phyloP scores from a whole-genome alignment of 2,113 vertebrate species.

The Cacatua alba region DNA sequence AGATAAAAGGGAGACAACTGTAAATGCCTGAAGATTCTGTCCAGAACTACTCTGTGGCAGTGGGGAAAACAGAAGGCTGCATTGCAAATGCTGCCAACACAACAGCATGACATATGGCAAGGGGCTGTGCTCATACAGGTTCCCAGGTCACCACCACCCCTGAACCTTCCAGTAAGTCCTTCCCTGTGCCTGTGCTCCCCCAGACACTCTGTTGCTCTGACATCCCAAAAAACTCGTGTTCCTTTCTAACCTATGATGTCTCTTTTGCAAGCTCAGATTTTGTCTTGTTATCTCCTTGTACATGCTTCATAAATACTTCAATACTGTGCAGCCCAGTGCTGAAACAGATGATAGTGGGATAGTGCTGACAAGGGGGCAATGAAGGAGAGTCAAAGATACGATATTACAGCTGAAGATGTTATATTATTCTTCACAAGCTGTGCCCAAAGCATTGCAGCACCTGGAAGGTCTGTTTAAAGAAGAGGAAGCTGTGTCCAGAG shows the following conservation, averaged over 20 bases:
- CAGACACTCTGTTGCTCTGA: background rate
- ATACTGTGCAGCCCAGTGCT: background rate
- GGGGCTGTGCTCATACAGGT: background rate
- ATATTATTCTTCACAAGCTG: background rate
- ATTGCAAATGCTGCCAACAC: background rate
- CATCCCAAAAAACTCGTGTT: background rate
- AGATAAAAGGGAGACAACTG: background rate
- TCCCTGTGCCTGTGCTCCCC: background rate
- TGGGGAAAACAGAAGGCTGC: background rate
- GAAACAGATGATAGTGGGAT: background rate
- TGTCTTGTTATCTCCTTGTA: background rate
- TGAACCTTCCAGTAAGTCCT: background rate
- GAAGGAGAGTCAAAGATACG: background rate
- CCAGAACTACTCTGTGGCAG: background rate
- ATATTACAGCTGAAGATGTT: background rate
- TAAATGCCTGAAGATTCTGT: background rate
- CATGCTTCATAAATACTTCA: background rate
- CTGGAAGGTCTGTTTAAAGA: background rate
- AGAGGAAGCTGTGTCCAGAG: background rate
- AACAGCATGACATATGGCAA: background rate
- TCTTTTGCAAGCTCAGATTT: background rate
- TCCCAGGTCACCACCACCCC: background rate
- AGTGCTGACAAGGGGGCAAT: background rate
- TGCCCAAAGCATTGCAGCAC: background rate
- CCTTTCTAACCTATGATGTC: background rate